Evolutionary conservation across 2,113 vertebrate genomes (phyloP).

Genomic region (Chamaea fasciata): DNA sequence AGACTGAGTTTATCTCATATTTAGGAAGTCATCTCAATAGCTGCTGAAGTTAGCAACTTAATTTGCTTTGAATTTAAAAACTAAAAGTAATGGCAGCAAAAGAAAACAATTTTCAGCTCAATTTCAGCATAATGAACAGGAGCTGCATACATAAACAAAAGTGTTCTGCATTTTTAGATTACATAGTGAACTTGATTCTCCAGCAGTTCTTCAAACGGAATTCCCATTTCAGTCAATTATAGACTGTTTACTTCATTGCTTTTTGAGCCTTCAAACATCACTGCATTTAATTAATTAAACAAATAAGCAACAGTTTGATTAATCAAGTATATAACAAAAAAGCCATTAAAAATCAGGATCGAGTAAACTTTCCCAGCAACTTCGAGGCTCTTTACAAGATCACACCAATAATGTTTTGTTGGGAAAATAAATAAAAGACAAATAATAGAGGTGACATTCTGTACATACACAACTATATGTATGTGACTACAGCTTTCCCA

Average conservation of each 20-base stretch:
- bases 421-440: neutral
- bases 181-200: neutral
- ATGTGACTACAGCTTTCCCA: neutral
- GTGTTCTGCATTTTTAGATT: neutral
- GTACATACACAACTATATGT: neutral
- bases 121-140: slow-evolving; percentile 30
- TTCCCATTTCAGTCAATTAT: slow-evolving; percentile 54
- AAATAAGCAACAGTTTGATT: slow-evolving; percentile 13
- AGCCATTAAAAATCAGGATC: neutral
- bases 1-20: neutral
- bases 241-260: neutral
- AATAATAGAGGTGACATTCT: neutral
- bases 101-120: slow-evolving; percentile 38
- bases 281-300: slow-evolving; percentile 33
- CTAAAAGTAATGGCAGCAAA: slow-evolving; percentile 22
- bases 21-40: neutral
- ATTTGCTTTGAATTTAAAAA: slow-evolving; percentile 38
- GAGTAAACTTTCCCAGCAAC: neutral
- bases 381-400: neutral
- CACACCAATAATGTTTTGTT: neutral
- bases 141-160: neutral
- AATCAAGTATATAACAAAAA: slow-evolving; percentile 1
- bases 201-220: neutral
- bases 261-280: slow-evolving; percentile 12
- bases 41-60: slow-evolving; percentile 4